A percentile compares a stretch with the other conserved stretches of the same genome.
Evolutionary conservation across 2,797 vertebrate genomes (phyloP).

Genomic region (Macropodus opercularis): DNA sequence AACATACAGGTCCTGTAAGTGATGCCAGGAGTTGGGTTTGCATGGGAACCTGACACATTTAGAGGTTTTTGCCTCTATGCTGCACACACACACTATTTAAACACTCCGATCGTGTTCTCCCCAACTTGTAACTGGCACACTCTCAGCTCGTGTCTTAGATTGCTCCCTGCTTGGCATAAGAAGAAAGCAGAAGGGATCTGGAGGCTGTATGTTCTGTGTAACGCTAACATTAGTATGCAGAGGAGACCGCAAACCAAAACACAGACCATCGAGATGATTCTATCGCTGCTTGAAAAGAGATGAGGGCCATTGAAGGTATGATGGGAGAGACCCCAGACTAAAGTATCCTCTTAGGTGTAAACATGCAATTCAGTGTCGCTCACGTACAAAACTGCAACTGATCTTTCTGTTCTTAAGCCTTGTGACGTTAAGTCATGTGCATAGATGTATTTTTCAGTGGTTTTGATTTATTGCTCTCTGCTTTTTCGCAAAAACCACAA

Average conservation of each 20-base stretch:
- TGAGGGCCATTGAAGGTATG: conserved; percentile 32
- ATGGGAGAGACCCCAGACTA: neutral
- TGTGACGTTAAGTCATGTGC: too few species aligned
- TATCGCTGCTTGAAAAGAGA: conserved; percentile 32
- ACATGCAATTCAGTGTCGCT: neutral
- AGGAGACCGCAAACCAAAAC: conserved; percentile 43
- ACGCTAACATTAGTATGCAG: conserved; percentile 53
- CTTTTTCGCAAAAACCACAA: too few species aligned
- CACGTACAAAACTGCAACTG: neutral
- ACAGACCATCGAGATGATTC: conserved; percentile 27
- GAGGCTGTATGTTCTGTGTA: conserved; percentile 41
- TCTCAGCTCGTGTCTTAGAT: conserved; percentile 32
- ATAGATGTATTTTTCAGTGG: neutral
- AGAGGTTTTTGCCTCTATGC: conserved; percentile 28
- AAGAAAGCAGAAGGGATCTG: conserved; percentile 49
- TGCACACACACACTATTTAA: neutral
- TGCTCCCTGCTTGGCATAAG: conserved; percentile 51
- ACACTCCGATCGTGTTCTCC: conserved; percentile 8
- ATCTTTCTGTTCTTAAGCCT: neutral
- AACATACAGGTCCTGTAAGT: conserved; percentile 28
- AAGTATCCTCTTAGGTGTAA: conserved; percentile 18
- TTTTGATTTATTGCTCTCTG: too few species aligned
- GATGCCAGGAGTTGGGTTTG: conserved; percentile 41
- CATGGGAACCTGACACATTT: conserved; percentile 49
- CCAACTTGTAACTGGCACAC: conserved; percentile 26